Evolutionary conservation across 2,888 invertebrate genomes (phyloP).

Genomic region (Metallyticus violacea): DNA sequence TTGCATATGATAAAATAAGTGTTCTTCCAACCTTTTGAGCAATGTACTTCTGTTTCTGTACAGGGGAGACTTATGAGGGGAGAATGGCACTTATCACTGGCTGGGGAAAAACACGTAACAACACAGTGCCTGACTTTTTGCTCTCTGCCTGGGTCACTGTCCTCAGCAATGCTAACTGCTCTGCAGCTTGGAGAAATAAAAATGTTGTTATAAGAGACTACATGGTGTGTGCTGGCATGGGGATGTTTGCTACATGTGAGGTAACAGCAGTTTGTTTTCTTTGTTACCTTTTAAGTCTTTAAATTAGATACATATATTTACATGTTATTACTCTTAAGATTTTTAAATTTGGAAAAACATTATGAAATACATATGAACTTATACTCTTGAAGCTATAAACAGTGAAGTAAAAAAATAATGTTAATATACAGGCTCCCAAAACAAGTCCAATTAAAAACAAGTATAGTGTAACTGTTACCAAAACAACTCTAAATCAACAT

Average conservation of each 20-base stretch:
- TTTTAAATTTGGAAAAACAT: no score
- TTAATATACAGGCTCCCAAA: no score
- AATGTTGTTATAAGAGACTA: constrained; percentile 5
- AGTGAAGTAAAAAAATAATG: no score
- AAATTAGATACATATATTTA: no score
- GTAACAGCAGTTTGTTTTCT: not conserved
- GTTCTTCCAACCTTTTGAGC: no score
- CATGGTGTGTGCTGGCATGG: constrained; percentile 28
- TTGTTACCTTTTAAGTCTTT: not conserved
- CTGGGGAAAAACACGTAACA: constrained; percentile 22
- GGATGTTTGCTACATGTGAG: constrained; percentile 19
- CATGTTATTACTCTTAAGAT: no score
- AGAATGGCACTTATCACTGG: constrained; percentile 23
- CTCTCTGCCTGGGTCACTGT: constrained; percentile 20
- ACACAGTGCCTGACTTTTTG: not conserved
- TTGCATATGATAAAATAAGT: no score
- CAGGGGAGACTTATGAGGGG: constrained; percentile 20
- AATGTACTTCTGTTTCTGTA: not conserved
- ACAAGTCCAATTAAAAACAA: no score
- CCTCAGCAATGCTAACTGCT: constrained; percentile 22
- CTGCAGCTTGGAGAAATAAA: constrained; percentile 1
- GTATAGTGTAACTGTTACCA: no score
- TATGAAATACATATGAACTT: no score
- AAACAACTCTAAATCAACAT: no score
- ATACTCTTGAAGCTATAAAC: no score